Evolutionary conservation across 2,797 vertebrate species (phyloP).

Genomic region (Thamnophis elegans): DNA sequence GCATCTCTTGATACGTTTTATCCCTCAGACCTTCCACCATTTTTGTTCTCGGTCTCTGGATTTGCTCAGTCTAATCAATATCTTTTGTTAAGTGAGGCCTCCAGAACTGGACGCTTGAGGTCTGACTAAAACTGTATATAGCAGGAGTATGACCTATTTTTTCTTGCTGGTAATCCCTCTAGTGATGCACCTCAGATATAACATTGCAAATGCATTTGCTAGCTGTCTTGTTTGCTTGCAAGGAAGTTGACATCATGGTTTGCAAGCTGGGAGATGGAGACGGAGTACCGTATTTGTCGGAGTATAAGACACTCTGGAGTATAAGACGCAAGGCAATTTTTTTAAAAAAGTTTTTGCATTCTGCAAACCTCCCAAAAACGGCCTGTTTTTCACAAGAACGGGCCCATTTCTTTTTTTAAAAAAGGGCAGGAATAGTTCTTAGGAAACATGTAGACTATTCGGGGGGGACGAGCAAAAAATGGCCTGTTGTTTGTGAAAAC

Average conservation of each 20-base stretch:
- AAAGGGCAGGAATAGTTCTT: too few relatives aligned
- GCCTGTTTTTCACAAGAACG: too few relatives aligned
- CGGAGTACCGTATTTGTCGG: neutral
- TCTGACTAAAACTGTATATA: neutral
- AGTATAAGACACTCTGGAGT: too few relatives aligned
- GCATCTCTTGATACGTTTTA: neutral
- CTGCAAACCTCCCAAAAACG: too few relatives aligned
- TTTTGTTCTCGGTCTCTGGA: neutral
- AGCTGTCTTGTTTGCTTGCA: neutral
- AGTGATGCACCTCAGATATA: neutral
- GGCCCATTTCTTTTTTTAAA: too few relatives aligned
- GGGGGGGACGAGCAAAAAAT: too few relatives aligned
- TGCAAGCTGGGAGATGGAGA: neutral
- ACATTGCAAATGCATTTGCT: neutral
- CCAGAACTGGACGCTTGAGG: neutral
- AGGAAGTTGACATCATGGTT: neutral
- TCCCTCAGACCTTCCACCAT: neutral
- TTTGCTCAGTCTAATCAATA: neutral
- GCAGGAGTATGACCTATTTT: neutral
- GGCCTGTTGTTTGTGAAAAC: too few relatives aligned
- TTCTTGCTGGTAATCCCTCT: neutral
- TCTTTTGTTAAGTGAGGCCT: neutral
- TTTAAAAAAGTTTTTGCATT: too few relatives aligned
- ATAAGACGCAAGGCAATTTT: too few relatives aligned
- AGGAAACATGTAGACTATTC: too few relatives aligned